Evolutionary conservation across 2,797 vertebrate genomes (phyloP).

Genomic region (Pelochelys cantorii): DNA sequence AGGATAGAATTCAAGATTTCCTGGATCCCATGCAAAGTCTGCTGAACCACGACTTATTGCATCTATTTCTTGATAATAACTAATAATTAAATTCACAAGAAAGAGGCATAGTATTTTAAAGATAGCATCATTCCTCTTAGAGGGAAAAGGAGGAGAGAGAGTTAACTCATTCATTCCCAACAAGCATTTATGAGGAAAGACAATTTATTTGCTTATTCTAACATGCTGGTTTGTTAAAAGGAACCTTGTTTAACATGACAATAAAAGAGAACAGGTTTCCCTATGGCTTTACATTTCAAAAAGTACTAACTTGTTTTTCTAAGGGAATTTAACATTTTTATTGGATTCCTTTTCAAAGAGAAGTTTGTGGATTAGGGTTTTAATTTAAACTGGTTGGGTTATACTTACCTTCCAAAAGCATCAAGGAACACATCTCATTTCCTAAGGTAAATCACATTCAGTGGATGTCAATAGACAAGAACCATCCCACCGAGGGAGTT

Average conservation of each 20-base stretch:
- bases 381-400: not conserved
- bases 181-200: constrained; percentile 36
- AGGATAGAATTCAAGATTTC: not conserved
- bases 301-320: not conserved
- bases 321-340: not conserved
- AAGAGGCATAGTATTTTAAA: constrained; percentile 54
- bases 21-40: not conserved
- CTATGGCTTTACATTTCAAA: constrained; percentile 2
- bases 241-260: constrained; percentile 24
- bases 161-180: constrained; percentile 35
- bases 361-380: constrained; percentile 3
- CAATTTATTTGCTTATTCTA: constrained; percentile 7
- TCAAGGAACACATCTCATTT: not conserved
- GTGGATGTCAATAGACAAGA: not conserved
- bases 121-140: constrained; percentile 1
- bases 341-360: not conserved
- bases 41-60: constrained; percentile 34
- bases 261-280: constrained; percentile 30
- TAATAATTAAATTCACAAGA: constrained; percentile 57
- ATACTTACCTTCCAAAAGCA: not conserved
- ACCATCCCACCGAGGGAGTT: constrained; percentile 23
- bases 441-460: not conserved
- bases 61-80: constrained; percentile 38
- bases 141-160: constrained; percentile 29
- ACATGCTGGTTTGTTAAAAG: constrained; percentile 28